A percentile compares a stretch with the other conserved stretches of the same genome.
Evolutionary conservation across 2,797 vertebrate species (phyloP).

Genomic region (Spizella passerina): DNA sequence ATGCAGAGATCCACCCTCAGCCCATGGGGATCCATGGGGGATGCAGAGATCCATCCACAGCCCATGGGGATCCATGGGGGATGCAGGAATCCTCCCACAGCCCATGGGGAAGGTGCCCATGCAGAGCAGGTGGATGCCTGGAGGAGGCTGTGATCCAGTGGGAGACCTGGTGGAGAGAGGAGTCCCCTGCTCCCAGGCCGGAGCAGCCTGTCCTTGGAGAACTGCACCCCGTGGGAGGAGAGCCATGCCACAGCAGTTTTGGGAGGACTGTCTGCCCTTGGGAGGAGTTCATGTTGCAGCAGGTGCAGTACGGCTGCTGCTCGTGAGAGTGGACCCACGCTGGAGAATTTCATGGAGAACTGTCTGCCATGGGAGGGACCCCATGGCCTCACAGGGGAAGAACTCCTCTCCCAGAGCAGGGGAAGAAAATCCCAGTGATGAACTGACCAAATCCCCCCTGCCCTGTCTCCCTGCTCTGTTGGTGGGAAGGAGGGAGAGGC

Average conservation of each 20-base stretch:
- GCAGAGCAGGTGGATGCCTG: neutral
- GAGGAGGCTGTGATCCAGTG: neutral
- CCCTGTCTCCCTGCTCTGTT: neutral
- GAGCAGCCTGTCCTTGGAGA: neutral
- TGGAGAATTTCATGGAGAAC: rapidly evolving
- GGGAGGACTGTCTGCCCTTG: rapidly evolving
- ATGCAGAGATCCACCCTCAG: neutral
- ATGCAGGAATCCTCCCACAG: too few relatives aligned
- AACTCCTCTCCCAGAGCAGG: rapidly evolving
- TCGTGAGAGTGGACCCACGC: rapidly evolving
- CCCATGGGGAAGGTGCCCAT: neutral
- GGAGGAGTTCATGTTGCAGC: rapidly evolving
- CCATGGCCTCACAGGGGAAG: rapidly evolving
- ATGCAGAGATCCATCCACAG: neutral
- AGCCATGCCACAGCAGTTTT: rapidly evolving
- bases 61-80: rapidly evolving
- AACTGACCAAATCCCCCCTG: neutral
- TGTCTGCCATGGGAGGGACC: rapidly evolving
- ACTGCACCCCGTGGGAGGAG: rapidly evolving
- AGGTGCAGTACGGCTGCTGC: rapidly evolving
- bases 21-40: rapidly evolving
- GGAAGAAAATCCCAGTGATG: neutral
- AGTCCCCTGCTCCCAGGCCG: neutral
- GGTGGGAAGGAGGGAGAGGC: neutral
- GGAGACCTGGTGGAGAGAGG: rapidly evolving